These are phyloP conservation scores for Epistrophe eligans DNA, from an alignment of 2,888 invertebrate genomes.

Conservation along the genomic window DNA sequence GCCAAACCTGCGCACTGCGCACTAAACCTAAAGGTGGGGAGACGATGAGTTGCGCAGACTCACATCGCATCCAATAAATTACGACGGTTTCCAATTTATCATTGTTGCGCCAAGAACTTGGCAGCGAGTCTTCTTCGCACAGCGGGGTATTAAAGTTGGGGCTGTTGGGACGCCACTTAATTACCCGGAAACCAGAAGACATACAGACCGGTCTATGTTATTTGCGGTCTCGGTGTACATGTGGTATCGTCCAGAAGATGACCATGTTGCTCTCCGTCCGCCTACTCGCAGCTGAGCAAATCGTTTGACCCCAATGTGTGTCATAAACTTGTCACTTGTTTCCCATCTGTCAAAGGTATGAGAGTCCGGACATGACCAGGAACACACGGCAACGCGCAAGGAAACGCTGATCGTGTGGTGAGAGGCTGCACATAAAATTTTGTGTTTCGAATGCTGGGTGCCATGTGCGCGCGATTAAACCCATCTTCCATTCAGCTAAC, in stretches of 20 bases:
- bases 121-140: constrained; percentile 51
- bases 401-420: constrained; percentile 65
- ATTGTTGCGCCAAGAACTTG: constrained; percentile 53
- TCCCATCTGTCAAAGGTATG: constrained; percentile 60
- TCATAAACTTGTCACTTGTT: constrained; percentile 75
- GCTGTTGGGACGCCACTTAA: constrained; percentile 71
- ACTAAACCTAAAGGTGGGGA: constrained; percentile 29
- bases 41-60: constrained; percentile 63
- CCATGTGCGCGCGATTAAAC: constrained; percentile 35
- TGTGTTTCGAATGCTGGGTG: constrained; percentile 51
- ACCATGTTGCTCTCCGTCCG: constrained; percentile 56
- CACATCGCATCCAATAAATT: constrained; percentile 68
- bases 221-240: background rate
- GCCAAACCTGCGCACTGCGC: constrained; percentile 1
- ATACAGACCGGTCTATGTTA: constrained; percentile 56
- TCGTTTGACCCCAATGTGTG: constrained; percentile 73
- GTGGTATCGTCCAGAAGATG: constrained; percentile 17
- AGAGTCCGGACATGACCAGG: constrained; percentile 30
- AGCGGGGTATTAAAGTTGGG: constrained; percentile 48
- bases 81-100: constrained; percentile 73
- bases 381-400: constrained; percentile 8
- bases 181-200: constrained; percentile 73
- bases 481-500: constrained; percentile 27
- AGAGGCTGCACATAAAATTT: constrained; percentile 58
- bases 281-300: constrained; percentile 53